Conservation (phyloP, 1,140 invertebrate species). For the Papilio polytes region DNA sequence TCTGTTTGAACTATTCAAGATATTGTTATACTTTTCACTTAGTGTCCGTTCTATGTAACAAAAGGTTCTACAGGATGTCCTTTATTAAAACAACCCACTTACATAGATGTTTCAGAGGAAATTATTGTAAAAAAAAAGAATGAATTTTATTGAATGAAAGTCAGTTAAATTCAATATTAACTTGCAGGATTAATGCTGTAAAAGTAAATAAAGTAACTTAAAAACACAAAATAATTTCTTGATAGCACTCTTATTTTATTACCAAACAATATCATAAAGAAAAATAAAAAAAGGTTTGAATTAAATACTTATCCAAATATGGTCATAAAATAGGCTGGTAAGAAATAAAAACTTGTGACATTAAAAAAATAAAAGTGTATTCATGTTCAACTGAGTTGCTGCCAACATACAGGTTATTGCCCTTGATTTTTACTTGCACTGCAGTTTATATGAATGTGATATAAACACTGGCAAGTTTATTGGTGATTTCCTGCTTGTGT, state of each 20-base stretch:
- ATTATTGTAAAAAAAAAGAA: too few species aligned
- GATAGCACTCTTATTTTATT: not conserved
- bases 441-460: constrained; percentile 60
- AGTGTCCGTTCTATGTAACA: not conserved
- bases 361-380: constrained; percentile 15
- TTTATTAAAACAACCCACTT: not conserved
- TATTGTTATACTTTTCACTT: not conserved
- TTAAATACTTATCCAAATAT: constrained; percentile 6
- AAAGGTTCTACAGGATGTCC: not conserved
- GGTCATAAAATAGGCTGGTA: not conserved
- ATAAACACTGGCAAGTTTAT: constrained; percentile 74
- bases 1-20: not conserved
- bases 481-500: constrained; percentile 73
- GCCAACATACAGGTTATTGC: constrained; percentile 52
- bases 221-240: not conserved
- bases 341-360: not conserved
- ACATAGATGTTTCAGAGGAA: not conserved
- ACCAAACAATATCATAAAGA: not conserved
- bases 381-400: not conserved
- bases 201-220: too few species aligned
- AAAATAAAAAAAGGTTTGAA: not conserved
- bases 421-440: constrained; percentile 59
- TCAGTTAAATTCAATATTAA: too few species aligned
- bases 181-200: too few species aligned
- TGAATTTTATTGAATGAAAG: too few species aligned